Percentiles rank a stretch among this genome's conserved stretches.
These are phyloP conservation scores for Pocillopora damicornis DNA, from an alignment of 64 coral and sea anemone genomes.

Conservation along the genomic window DNA sequence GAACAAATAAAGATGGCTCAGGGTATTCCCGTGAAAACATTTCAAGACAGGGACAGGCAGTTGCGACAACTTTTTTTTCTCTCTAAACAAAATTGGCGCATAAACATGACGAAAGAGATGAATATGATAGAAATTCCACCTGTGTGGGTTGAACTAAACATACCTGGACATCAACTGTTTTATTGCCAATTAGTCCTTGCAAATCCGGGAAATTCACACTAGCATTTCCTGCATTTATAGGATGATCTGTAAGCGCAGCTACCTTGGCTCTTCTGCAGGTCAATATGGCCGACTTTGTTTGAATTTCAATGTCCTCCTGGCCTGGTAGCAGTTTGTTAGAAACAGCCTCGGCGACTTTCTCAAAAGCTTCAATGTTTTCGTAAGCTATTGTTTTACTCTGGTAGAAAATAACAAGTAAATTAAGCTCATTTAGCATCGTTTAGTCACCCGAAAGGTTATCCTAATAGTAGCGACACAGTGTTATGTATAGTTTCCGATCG, in stretches of 20 bases:
- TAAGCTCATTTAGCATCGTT: too few relatives aligned
- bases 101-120: too few relatives aligned
- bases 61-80: too few relatives aligned
- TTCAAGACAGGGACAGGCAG: too few relatives aligned
- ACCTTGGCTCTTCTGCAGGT: conserved; percentile 11
- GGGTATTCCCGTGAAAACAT: too few relatives aligned
- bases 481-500: too few relatives aligned
- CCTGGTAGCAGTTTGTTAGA: conserved; percentile 39
- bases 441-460: too few relatives aligned
- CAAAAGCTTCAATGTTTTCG: conserved; percentile 32
- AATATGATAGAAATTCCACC: too few relatives aligned
- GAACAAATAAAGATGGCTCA: too few relatives aligned
- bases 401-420: too few relatives aligned
- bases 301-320: conserved; percentile 19
- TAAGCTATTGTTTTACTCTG: conserved; percentile 30
- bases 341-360: conserved; percentile 16
- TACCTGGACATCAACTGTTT: conserved; percentile 20
- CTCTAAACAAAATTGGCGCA: too few relatives aligned
- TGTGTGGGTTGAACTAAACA: background rate
- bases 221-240: conserved; percentile 2
- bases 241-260: background rate
- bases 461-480: too few relatives aligned
- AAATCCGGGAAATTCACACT: conserved; percentile 33
- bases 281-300: conserved; percentile 25
- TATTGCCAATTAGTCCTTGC: background rate